Conservation (phyloP, 2,113 vertebrate genomes). For the Ceuthmochares aereus region DNA sequence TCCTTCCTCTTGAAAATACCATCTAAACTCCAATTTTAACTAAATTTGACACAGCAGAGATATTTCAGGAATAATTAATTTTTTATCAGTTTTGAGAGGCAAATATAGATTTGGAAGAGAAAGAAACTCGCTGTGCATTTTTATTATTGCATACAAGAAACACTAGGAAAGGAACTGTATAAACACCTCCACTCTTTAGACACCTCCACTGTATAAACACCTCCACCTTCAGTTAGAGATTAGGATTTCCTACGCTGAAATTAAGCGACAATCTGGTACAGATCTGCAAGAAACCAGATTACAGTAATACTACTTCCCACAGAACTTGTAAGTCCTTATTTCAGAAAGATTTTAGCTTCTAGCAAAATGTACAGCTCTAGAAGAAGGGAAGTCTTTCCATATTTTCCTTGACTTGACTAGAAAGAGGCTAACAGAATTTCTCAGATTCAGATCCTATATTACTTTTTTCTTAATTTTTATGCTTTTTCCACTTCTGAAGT, state of each 20-base stretch:
- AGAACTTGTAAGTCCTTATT: not conserved
- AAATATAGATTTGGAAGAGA: not conserved
- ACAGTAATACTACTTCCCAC: not conserved
- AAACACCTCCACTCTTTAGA: not conserved
- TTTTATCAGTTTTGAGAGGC: not conserved
- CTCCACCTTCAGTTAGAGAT: not conserved
- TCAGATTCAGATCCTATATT: not conserved
- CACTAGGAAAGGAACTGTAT: not conserved
- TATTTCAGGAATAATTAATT: not conserved
- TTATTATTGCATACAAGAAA: not conserved
- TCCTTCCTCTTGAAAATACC: not conserved
- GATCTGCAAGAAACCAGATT: not conserved
- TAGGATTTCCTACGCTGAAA: not conserved
- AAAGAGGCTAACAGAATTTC: not conserved
- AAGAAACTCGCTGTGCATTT: not conserved
- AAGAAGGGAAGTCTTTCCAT: not conserved
- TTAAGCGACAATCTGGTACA: not conserved
- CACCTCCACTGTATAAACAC: not conserved
- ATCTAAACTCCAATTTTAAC: not conserved
- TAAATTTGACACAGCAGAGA: not conserved
- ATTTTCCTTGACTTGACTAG: not conserved
- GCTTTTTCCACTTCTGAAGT: not conserved
- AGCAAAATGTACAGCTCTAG: not conserved
- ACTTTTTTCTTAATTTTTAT: not conserved
- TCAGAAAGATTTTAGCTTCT: not conserved